phyloP scores from a whole-genome alignment of 2,888 invertebrate genomes.

The Ophraella communa region DNA sequence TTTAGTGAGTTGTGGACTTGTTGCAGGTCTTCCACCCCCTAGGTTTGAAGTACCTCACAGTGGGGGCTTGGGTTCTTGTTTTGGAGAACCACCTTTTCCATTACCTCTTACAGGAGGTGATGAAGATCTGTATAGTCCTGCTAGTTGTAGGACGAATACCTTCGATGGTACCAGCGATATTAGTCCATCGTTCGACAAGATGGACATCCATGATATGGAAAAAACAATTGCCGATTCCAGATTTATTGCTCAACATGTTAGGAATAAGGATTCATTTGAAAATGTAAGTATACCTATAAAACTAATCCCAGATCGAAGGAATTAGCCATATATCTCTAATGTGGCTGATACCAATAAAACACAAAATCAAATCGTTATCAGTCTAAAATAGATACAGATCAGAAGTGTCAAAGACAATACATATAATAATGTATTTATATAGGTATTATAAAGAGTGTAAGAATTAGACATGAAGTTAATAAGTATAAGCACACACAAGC shows the following conservation, averaged over 20 bases:
- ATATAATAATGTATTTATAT: no score
- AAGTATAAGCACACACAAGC: no score
- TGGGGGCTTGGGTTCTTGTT: slow-evolving; percentile 67
- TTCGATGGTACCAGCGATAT: slow-evolving; percentile 68
- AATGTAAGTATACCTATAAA: slow-evolving; percentile 87
- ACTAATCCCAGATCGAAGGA: no score
- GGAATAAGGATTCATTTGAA: slow-evolving; percentile 93
- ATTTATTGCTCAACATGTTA: slow-evolving; percentile 94
- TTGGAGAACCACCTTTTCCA: slow-evolving; percentile 72
- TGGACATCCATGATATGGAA: slow-evolving; percentile 84
- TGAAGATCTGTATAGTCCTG: slow-evolving; percentile 82
- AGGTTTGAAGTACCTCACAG: slow-evolving; percentile 72
- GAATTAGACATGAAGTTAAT: no score
- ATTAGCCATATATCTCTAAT: no score
- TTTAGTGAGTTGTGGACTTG: background rate
- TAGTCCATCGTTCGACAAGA: slow-evolving; percentile 84
- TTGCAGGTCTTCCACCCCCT: slow-evolving; percentile 45
- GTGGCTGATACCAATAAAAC: no score
- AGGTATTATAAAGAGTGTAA: no score
- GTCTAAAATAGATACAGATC: no score
- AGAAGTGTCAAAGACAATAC: no score
- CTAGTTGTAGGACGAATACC: slow-evolving; percentile 59
- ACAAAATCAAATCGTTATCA: no score
- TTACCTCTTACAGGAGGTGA: slow-evolving; percentile 78
- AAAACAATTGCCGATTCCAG: slow-evolving; percentile 91